Base-by-base conservation (phyloP, 2,888 invertebrate genomes). In the Yponomeuta malinellus region DNA sequence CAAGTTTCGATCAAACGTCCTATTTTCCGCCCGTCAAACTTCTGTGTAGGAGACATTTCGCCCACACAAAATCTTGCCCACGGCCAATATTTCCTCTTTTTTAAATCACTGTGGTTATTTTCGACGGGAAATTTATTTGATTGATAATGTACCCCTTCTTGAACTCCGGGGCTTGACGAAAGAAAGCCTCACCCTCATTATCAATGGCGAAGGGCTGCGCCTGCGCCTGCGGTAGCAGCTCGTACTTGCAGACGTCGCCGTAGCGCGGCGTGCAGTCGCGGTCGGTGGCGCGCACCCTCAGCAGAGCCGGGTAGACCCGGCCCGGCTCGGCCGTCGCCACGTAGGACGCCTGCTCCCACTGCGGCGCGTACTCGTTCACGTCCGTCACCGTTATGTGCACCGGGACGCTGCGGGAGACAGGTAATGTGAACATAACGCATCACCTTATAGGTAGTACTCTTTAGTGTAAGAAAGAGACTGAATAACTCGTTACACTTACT, bases 181-280 rank as follows among this genome's bases (percentile, higher is more conserved):
- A 43, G 5, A 43, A 43, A 43, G 43, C 73, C 87, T 84, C 78
- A 93, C 98, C 99, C 83, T 98, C 97, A 83, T 96, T 96, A 85
- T 98, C 97, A 80, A 99, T 97, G 71, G 95, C 94, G 86, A 99
- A 99, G 77, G 98, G 97, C 74, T 96, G 95, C 74, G 82, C 85
- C 74, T 84, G 74, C 72, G 90, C 91, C 0, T 97, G 98, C 0
- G 97, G 98, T 70, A 98, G 93, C 75, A 99, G 98, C 88, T 99
- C 98, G 90, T 99, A 99, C 86, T 98, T 98, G 95, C 99, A 99
- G 71, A 99, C 98, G 84, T 98, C 98, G 0, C 98, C 98, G 85
- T 96, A 98, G 72, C 97, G 95, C 65, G 97, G 97, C n/a, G 98
- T 98, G 87, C 98, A 98, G 89, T 99, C 99, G 71, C 96, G 94